These are phyloP conservation scores for Leptosomus discolor DNA, from an alignment of 2,113 vertebrate species.

Conservation along the genomic window DNA sequence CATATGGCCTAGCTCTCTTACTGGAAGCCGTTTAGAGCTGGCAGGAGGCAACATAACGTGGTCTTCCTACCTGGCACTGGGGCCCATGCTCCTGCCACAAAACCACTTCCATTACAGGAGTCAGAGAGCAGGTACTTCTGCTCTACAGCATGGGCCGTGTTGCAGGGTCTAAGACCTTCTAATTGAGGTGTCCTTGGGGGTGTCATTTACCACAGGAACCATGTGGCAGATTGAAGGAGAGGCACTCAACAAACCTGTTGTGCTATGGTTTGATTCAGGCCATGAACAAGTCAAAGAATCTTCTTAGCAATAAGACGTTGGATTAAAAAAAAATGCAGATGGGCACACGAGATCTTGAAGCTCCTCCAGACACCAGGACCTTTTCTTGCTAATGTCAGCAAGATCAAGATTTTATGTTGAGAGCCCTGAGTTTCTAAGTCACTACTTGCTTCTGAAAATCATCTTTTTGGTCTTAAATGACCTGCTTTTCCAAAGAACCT, in stretches of 20 bases:
- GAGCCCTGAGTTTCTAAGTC: neutral
- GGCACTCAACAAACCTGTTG: neutral
- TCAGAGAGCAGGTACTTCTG: neutral
- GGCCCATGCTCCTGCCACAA: neutral
- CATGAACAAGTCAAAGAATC: neutral
- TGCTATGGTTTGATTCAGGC: neutral
- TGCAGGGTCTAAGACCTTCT: neutral
- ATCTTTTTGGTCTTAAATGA: neutral
- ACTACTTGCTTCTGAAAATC: neutral
- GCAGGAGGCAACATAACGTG: fast-evolving
- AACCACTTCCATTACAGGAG: neutral
- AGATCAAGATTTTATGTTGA: neutral
- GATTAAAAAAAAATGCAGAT: neutral
- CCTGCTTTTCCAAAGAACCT: neutral
- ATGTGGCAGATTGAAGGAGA: neutral
- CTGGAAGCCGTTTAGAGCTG: neutral
- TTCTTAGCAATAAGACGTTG: neutral
- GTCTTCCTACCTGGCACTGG: neutral
- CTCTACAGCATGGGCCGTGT: fast-evolving
- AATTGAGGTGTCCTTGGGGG: neutral
- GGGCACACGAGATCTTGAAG: neutral
- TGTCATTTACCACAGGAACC: neutral
- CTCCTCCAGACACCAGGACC: neutral
- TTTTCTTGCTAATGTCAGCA: neutral
- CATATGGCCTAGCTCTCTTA: neutral